These are phyloP conservation scores for Pseudopodoces humilis DNA, from an alignment of 2,113 vertebrate genomes.

Conservation along the genomic window DNA sequence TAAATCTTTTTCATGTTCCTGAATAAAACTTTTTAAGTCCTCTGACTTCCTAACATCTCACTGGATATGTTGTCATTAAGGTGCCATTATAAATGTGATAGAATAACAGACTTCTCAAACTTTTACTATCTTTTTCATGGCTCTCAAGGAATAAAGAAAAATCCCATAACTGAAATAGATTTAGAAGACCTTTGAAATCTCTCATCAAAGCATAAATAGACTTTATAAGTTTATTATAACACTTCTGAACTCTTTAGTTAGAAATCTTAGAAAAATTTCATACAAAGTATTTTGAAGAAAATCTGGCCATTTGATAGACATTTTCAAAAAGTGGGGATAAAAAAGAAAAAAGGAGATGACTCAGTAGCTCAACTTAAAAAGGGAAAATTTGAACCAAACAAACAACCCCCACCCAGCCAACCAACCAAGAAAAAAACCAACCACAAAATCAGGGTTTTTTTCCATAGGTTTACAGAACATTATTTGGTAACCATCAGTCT, in stretches of 20 bases:
- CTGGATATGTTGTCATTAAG: not conserved
- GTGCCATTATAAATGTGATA: not conserved
- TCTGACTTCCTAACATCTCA: not conserved
- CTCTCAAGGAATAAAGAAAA: not conserved
- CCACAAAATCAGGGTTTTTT: not conserved
- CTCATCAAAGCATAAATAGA: not conserved
- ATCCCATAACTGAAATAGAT: not conserved
- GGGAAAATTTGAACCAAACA: not conserved
- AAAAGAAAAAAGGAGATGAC: not conserved
- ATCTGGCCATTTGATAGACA: not conserved
- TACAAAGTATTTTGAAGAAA: not conserved
- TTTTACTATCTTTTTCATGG: not conserved
- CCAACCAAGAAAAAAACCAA: not conserved
- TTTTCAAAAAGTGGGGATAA: not conserved
- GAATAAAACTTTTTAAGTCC: constrained; percentile 1
- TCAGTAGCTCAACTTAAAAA: not conserved
- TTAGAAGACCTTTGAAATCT: not conserved
- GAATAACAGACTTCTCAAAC: not conserved
- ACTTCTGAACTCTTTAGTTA: not conserved
- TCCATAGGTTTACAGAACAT: not conserved
- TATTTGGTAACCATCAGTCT: not conserved
- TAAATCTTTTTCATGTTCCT: not conserved
- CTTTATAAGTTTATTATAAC: not conserved
- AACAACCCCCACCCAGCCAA: not conserved
- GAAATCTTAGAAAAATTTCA: not conserved